Conservation (phyloP, 2,113 vertebrate species). For the Festucalex cinctus region DNA sequence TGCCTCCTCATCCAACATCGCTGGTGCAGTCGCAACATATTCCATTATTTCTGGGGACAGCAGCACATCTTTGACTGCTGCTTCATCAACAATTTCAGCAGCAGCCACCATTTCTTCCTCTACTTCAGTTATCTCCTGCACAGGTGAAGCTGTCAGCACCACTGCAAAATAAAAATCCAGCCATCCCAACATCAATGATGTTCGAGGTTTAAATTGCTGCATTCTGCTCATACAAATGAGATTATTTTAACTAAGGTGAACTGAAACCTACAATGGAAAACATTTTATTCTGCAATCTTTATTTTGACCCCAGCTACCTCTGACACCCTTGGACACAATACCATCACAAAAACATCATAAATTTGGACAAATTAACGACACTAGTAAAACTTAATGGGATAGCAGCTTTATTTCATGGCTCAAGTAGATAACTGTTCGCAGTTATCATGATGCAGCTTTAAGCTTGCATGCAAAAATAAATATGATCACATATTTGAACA, state of each 20-base stretch:
- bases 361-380: conserved; percentile 58
- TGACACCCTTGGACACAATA: neutral
- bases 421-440: conserved; percentile 35
- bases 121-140: conserved; percentile 19
- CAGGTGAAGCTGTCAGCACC: conserved; percentile 52
- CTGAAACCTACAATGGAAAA: neutral
- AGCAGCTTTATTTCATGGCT: conserved; percentile 66
- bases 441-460: conserved; percentile 42
- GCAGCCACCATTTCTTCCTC: conserved; percentile 4
- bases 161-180: conserved; percentile 73
- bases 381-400: conserved; percentile 50
- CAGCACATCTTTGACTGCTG: neutral
- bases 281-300: neutral
- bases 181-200: conserved; percentile 54
- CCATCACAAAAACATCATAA: conserved; percentile 17
- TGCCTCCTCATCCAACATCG: conserved; percentile 2
- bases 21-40: neutral
- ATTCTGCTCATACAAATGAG: conserved; percentile 12
- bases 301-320: neutral
- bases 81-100: conserved; percentile 11
- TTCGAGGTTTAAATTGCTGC: conserved; percentile 11
- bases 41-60: neutral
- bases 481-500: too few species aligned
- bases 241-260: neutral
- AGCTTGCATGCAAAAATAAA: too few species aligned